Conservation (phyloP, 1,140 invertebrate species). For the Plodia interpunctella region DNA sequence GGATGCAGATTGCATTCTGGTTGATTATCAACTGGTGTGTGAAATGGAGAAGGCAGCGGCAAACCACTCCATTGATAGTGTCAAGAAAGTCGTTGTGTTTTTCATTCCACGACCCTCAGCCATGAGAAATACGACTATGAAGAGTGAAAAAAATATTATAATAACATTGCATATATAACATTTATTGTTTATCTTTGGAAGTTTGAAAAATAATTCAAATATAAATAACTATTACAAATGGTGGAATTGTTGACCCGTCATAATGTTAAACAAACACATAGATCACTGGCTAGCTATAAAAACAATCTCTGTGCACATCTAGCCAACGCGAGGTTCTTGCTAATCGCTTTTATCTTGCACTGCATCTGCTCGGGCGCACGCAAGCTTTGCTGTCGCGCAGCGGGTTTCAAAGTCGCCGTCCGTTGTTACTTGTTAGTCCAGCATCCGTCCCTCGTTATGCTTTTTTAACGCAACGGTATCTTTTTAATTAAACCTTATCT, state of each 20-base stretch:
- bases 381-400: slow-evolving; percentile 47
- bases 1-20: too few species aligned
- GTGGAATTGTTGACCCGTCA: background rate
- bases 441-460: slow-evolving; percentile 33
- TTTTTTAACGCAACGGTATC: slow-evolving; percentile 14
- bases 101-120: too few species aligned
- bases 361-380: slow-evolving; percentile 29
- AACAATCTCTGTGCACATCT: slow-evolving; percentile 13
- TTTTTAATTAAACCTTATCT: slow-evolving; percentile 7
- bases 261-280: slow-evolving; percentile 1
- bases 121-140: too few species aligned
- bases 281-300: slow-evolving; percentile 1
- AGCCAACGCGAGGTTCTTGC: slow-evolving; percentile 17
- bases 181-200: background rate
- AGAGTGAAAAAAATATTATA: too few species aligned
- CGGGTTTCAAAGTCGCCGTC: slow-evolving; percentile 42
- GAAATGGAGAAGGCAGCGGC: too few species aligned
- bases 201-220: background rate
- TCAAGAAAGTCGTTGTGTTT: too few species aligned
- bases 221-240: background rate
- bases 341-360: slow-evolving; percentile 28
- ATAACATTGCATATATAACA: too few species aligned
- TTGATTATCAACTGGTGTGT: too few species aligned
- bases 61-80: too few species aligned
- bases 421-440: slow-evolving; percentile 41